These are phyloP conservation scores for Catharus minimus DNA, from an alignment of 2,113 vertebrate species.

Conservation along the genomic window DNA sequence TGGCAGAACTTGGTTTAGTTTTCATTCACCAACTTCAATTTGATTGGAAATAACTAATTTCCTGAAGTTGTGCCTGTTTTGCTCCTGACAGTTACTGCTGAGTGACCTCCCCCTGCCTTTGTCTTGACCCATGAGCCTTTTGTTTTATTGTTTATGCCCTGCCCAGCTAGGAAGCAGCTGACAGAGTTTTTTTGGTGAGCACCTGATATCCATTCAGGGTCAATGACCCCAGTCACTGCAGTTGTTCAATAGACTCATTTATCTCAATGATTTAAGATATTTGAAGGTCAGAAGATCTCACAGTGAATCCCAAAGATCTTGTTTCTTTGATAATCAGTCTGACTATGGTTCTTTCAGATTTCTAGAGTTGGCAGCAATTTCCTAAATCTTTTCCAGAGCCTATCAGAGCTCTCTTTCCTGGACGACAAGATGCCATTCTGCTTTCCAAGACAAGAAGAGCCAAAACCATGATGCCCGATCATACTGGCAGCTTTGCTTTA, in stretches of 20 bases:
- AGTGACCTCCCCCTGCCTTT: background rate
- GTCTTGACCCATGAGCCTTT: accelerated
- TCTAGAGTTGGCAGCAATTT: slow-evolving; percentile 37
- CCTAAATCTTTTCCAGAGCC: slow-evolving; percentile 33
- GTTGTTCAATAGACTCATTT: slow-evolving; percentile 11
- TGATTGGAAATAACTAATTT: background rate
- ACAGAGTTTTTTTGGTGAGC: background rate
- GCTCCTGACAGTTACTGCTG: accelerated
- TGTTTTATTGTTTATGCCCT: background rate
- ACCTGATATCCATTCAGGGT: background rate
- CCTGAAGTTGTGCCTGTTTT: accelerated
- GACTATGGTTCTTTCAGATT: slow-evolving; percentile 4
- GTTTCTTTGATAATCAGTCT: slow-evolving; percentile 49
- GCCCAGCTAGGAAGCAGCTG: background rate
- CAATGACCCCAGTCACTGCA: background rate
- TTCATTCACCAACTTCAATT: background rate
- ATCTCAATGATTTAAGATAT: slow-evolving; percentile 21
- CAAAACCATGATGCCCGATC: background rate
- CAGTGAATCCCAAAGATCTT: background rate
- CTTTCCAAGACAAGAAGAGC: background rate
- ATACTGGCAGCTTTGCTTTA: slow-evolving; percentile 26
- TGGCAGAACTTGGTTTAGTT: background rate
- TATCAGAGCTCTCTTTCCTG: slow-evolving; percentile 1
- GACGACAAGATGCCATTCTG: background rate
- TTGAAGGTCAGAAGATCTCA: slow-evolving; percentile 17